A percentile compares a stretch with the other conserved stretches of the same genome.
phyloP scores from a whole-genome alignment of 1,140 invertebrate genomes.

The Bombus terrestris region DNA sequence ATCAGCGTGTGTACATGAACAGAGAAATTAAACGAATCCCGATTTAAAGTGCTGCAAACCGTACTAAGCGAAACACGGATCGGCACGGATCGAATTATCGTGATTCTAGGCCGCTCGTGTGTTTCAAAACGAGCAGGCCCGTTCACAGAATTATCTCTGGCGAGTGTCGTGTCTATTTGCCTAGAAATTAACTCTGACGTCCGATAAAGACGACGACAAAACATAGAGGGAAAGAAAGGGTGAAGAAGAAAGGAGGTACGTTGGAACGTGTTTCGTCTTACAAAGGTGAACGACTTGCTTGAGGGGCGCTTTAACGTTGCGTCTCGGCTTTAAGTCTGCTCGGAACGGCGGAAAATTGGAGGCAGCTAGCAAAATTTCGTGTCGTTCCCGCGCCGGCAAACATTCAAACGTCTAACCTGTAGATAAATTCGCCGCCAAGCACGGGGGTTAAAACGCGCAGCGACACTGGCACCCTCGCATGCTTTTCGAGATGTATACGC shows the following conservation, averaged over 20 bases:
- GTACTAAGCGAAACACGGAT: not conserved
- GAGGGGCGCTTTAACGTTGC: constrained; percentile 28
- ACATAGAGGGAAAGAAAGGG: not conserved
- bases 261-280: constrained; percentile 2
- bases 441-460: not conserved
- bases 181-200: constrained; percentile 10
- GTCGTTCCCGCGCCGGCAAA: not conserved
- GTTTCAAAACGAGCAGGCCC: not conserved
- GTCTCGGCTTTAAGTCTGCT: constrained; percentile 29
- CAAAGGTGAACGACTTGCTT: constrained; percentile 17
- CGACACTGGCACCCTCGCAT: not conserved
- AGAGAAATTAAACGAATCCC: not conserved
- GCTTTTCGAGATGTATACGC: too few relatives aligned
- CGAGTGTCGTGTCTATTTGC: not conserved
- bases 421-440: constrained; percentile 29
- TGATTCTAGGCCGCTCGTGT: not conserved
- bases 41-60: not conserved
- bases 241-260: not conserved
- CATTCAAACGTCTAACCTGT: constrained; percentile 21
- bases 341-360: constrained; percentile 33
- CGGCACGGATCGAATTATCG: not conserved
- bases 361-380: constrained; percentile 26
- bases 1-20: not conserved
- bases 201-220: not conserved
- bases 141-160: not conserved